phyloP scores from a whole-genome alignment of 2,113 vertebrate genomes.

The Carlito syrichta region DNA sequence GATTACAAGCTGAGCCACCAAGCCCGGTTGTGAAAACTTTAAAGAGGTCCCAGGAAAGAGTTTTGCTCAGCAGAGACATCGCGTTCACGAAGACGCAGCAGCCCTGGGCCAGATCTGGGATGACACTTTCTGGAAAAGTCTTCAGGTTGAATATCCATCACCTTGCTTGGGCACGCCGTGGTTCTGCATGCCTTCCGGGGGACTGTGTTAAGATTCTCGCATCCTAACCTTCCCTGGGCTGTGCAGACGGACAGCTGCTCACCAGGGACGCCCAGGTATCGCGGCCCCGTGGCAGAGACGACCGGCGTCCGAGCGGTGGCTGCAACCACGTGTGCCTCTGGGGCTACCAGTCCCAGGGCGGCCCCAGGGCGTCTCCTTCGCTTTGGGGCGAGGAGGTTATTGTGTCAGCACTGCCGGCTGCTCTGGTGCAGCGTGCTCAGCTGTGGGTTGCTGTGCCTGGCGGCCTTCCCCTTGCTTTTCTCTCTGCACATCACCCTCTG shows the following conservation, averaged over 20 bases:
- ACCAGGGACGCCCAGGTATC: background rate
- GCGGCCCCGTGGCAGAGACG: background rate
- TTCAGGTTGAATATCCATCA: background rate
- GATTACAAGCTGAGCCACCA: too few relatives aligned
- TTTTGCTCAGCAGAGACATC: background rate
- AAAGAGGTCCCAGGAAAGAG: background rate
- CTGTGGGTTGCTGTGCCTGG: background rate
- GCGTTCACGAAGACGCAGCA: background rate
- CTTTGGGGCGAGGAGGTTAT: background rate
- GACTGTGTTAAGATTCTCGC: background rate
- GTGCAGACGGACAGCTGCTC: background rate
- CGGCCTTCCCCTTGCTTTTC: background rate
- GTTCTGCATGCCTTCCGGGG: too few relatives aligned
- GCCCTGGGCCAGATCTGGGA: background rate
- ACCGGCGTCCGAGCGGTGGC: background rate
- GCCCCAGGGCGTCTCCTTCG: too few relatives aligned
- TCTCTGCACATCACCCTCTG: background rate
- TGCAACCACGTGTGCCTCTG: background rate
- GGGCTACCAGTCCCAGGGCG: too few relatives aligned
- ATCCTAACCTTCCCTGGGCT: conserved; percentile 26
- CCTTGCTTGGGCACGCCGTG: background rate
- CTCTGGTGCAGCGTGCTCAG: background rate
- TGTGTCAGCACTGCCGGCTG: fast-evolving
- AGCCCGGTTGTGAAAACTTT: background rate
- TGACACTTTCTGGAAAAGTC: background rate